These are phyloP conservation scores for Tarsius wallacei DNA, from an alignment of 2,797 vertebrate genomes.

Conservation along the genomic window DNA sequence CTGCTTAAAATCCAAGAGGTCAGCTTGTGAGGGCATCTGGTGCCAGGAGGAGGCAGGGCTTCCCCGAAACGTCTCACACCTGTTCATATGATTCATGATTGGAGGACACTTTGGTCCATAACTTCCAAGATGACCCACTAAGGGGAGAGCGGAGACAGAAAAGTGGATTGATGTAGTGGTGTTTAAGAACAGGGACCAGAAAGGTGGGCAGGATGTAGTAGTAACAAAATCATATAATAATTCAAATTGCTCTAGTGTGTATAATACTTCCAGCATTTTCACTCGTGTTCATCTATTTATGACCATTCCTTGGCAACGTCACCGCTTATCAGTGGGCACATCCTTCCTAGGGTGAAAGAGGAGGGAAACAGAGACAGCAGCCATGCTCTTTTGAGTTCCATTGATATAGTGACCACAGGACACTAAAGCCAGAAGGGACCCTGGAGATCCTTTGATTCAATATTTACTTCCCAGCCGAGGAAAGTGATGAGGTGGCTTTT, in stretches of 20 bases:
- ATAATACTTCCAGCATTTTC: neutral
- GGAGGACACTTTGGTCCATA: neutral
- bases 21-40: neutral
- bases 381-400: neutral
- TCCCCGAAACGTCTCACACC: neutral
- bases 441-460: neutral
- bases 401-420: neutral
- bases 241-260: neutral
- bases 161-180: neutral
- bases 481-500: neutral
- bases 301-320: neutral
- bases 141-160: neutral
- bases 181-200: neutral
- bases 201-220: neutral
- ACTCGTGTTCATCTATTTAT: neutral
- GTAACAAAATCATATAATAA: neutral
- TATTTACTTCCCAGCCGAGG: neutral
- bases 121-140: neutral
- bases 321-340: neutral
- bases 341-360: neutral
- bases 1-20: neutral
- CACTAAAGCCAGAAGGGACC: neutral
- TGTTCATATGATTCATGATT: neutral
- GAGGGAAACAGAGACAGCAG: neutral
- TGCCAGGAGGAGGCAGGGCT: neutral